A percentile compares a stretch with the other conserved stretches of the same genome.
These are phyloP conservation scores for Podarcis muralis DNA, from an alignment of 2,113 vertebrate genomes.

Conservation along the genomic window DNA sequence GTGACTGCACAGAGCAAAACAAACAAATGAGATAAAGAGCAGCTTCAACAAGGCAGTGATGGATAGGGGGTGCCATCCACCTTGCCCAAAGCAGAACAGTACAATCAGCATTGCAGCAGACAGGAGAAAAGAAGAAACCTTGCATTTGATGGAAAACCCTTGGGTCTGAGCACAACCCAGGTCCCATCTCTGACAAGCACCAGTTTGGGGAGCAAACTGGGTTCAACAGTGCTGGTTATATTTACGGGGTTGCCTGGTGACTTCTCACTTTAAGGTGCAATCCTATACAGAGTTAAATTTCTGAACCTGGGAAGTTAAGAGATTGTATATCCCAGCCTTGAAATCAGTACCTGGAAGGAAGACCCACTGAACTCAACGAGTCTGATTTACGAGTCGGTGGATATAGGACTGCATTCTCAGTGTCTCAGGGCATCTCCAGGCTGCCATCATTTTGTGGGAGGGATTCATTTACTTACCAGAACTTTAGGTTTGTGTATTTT, in stretches of 20 bases:
- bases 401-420: not conserved
- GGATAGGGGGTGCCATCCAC: not conserved
- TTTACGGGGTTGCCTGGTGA: too few species aligned
- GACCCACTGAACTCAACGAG: not conserved
- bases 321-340: too few species aligned
- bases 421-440: not conserved
- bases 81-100: not conserved
- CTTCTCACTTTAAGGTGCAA: not conserved
- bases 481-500: too few species aligned
- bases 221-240: not conserved
- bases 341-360: not conserved
- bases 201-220: not conserved
- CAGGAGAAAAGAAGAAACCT: not conserved
- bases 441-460: too few species aligned
- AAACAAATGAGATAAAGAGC: conserved; percentile 9
- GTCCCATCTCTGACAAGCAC: not conserved
- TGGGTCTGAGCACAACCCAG: too few species aligned
- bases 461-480: too few species aligned
- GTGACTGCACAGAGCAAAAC: conserved; percentile 9
- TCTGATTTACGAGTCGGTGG: not conserved
- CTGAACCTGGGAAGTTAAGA: too few species aligned
- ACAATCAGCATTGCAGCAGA: not conserved
- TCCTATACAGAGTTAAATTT: not conserved
- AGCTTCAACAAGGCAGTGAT: conserved; percentile 18
- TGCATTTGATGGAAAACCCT: not conserved